Evolutionary conservation across 2,113 vertebrate species (phyloP).

Genomic region (Mystacornis crossleyi): DNA sequence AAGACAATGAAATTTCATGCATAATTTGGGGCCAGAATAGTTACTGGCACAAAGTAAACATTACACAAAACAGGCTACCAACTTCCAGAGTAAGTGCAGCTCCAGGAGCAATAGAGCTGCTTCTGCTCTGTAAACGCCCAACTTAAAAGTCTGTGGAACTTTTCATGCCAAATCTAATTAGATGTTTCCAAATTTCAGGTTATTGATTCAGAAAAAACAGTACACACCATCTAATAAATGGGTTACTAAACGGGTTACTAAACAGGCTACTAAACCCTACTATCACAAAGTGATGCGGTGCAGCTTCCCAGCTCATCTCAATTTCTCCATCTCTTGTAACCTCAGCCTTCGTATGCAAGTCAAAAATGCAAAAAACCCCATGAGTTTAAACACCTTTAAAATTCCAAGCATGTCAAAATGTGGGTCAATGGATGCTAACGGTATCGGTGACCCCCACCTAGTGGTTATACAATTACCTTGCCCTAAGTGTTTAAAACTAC

Average conservation of each 20-base stretch:
- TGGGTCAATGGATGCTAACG: background rate
- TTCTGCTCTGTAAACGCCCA: background rate
- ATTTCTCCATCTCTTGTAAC: background rate
- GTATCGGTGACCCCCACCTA: background rate
- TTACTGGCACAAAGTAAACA: background rate
- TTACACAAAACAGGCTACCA: background rate
- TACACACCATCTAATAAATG: background rate
- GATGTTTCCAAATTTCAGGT: background rate
- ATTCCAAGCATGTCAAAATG: background rate
- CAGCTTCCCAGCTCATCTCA: background rate
- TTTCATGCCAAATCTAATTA: background rate
- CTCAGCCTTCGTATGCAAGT: background rate
- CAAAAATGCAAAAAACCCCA: background rate
- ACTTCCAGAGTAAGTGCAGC: background rate
- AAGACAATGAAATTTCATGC: background rate
- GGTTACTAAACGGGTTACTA: background rate
- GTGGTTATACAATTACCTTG: background rate
- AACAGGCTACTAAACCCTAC: background rate
- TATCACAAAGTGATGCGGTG: background rate
- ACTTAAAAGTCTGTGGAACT: background rate
- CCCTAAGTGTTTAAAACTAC: background rate
- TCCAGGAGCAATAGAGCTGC: background rate
- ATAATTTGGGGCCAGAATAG: background rate
- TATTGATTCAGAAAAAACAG: background rate
- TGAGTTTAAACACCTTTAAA: background rate